Evolutionary conservation across 2,797 vertebrate genomes (phyloP), one percentile per base, ranked within the genome.

Genomic region (Channallabes apus): DNA sequence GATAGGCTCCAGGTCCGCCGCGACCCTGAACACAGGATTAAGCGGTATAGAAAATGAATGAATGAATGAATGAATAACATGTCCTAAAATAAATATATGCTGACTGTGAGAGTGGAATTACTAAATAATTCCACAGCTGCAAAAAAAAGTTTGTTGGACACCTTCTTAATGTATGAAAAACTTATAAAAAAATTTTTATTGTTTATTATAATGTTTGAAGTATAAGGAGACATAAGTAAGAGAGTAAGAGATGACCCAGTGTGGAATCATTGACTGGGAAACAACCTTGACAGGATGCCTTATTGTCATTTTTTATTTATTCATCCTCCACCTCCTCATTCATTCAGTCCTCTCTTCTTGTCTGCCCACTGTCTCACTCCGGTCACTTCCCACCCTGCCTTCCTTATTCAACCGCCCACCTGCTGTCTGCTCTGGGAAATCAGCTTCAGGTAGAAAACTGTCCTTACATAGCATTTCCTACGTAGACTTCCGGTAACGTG

Each of bases 391-490:
- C 71, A 83, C 56, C 56, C 38, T 72, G 73, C 24, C 75, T 62
- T 83, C 65, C 75, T 79, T 86, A 56, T 86, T 72, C 81, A 79
- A 29, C 73, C 81, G 15, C 85, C 85, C 76, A 86, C 81, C 81
- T 64, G 73, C 75, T 78, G 81, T 83, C 81, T 86, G 81, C 85
- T 82, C 35, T 79, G 62, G 80, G 38, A 51, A 79, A 18, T 86
- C 85, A 18, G 81, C 58, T 56, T 62, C 73, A 86, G 85, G 85
- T 86, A 78, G 73, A 78, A 79, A 7, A 12, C 20, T 51, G 17
- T n/a, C 75, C 75, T 65, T 72, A 71, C 76, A 83, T 62, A 62
- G 67, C 58, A 38, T 54, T 86, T 83, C 81, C 85, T 65, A 6
- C 12, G 12, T 51, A 56, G 64, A 78, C 85, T 82, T 79, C 61